Evolutionary conservation across 1,140 invertebrate genomes (phyloP).

Genomic region (Antheraea pernyi): DNA sequence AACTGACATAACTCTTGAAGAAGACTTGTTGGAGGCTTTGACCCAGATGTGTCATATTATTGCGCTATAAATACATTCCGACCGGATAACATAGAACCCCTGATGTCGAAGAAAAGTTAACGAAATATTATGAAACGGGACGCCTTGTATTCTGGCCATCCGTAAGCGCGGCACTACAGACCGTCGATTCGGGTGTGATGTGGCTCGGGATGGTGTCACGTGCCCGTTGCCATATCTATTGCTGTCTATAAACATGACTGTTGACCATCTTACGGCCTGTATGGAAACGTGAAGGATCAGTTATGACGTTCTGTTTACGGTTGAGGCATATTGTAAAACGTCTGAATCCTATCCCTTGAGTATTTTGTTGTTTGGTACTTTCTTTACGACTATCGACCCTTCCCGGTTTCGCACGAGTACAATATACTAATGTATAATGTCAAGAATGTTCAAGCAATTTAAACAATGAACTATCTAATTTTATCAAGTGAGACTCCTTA

Average conservation of each 20-base stretch:
- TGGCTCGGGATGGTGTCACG: slow-evolving; percentile 21
- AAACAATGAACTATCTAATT: too few species aligned
- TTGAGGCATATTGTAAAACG: background rate
- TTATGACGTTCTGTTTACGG: background rate
- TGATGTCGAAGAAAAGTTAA: background rate
- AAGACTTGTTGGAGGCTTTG: slow-evolving; percentile 30
- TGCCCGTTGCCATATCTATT: slow-evolving; percentile 9
- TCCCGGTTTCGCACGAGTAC: too few species aligned
- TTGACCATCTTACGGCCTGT: background rate
- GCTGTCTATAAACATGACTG: slow-evolving; percentile 1
- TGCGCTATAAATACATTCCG: slow-evolving; percentile 37
- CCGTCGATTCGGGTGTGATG: slow-evolving; percentile 36
- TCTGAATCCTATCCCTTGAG: background rate
- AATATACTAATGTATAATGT: too few species aligned
- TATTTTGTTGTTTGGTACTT: background rate
- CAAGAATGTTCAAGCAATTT: too few species aligned
- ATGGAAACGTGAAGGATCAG: background rate
- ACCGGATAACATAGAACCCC: background rate
- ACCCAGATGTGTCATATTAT: slow-evolving; percentile 46
- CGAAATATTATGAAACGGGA: background rate
- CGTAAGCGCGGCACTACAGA: slow-evolving; percentile 22
- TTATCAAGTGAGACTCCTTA: too few species aligned
- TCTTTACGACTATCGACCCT: background rate
- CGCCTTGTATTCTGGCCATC: slow-evolving; percentile 20
- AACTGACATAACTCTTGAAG: slow-evolving; percentile 33